These are phyloP conservation scores for Iguana delicatissima DNA, from an alignment of 2,797 vertebrate species.

Conservation along the genomic window DNA sequence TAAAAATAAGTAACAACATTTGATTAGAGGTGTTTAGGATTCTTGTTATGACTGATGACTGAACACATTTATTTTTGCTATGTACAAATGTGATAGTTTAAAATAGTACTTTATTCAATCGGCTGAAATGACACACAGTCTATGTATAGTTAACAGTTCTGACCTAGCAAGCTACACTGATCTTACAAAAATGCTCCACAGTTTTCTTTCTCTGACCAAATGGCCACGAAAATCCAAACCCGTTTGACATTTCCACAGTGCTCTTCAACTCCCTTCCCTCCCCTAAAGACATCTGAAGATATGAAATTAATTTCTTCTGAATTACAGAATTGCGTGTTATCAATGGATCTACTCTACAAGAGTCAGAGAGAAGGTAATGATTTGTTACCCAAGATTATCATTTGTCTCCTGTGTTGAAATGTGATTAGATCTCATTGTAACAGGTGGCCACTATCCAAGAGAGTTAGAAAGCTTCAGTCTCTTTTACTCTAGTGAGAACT, in stretches of 20 bases:
- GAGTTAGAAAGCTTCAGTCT: neutral
- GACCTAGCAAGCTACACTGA: constrained; percentile 58
- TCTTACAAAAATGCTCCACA: constrained; percentile 43
- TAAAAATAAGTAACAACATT: constrained; percentile 9
- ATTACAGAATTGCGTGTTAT: neutral
- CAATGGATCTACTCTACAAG: neutral
- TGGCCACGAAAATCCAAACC: constrained; percentile 22
- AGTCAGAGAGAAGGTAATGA: constrained; percentile 58
- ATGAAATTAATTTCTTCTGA: constrained; percentile 14
- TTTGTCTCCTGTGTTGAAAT: constrained; percentile 48
- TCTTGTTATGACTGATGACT: constrained; percentile 25
- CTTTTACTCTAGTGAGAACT: neutral
- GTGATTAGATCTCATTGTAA: constrained; percentile 15
- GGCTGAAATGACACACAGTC: constrained; percentile 70
- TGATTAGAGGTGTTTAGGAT: constrained; percentile 27
- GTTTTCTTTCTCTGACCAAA: constrained; percentile 31
- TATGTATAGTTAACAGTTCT: constrained; percentile 75
- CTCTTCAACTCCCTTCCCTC: constrained; percentile 10
- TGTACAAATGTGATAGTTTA: constrained; percentile 72
- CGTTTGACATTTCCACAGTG: constrained; percentile 21
- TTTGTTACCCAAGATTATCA: constrained; percentile 47
- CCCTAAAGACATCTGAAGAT: constrained; percentile 25
- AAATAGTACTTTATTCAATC: constrained; percentile 77
- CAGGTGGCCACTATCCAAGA: neutral
- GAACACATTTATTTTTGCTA: constrained; percentile 62